These are phyloP conservation scores for Porites australiensis DNA, from an alignment of 64 coral and sea anemone genomes.

Conservation along the genomic window DNA sequence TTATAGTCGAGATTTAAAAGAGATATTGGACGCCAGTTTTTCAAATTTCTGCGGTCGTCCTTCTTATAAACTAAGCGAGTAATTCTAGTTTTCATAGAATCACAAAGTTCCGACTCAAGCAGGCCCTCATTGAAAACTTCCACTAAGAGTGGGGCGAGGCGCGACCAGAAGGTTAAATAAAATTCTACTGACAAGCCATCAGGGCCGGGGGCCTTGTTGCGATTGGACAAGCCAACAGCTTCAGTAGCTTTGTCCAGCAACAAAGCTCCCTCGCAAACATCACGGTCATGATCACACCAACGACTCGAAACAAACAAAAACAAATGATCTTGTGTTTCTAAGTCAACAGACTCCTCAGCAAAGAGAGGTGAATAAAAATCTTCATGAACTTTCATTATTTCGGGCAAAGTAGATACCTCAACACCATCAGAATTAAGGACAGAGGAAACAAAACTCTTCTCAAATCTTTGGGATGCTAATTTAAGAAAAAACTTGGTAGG, in stretches of 20 bases:
- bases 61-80: neutral
- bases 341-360: neutral
- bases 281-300: neutral
- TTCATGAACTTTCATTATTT: neutral
- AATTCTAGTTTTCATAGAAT: neutral
- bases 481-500: neutral
- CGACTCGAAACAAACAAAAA: neutral
- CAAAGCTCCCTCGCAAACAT: neutral
- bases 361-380: neutral
- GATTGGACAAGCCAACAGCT: neutral
- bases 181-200: conserved; percentile 33
- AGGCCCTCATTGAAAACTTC: neutral
- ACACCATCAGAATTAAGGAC: too few species aligned
- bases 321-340: conserved; percentile 11
- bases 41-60: neutral
- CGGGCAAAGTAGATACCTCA: too few species aligned
- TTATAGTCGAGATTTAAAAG: conserved; percentile 29
- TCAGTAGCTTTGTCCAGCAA: neutral
- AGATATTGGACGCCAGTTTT: conserved; percentile 38
- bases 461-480: neutral
- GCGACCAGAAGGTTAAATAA: conserved; percentile 4
- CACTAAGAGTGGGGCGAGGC: neutral
- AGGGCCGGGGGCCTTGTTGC: neutral
- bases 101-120: neutral
- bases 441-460: too few species aligned